Conservation (phyloP, 2,888 invertebrate genomes). For the Cyclophora albipunctata region DNA sequence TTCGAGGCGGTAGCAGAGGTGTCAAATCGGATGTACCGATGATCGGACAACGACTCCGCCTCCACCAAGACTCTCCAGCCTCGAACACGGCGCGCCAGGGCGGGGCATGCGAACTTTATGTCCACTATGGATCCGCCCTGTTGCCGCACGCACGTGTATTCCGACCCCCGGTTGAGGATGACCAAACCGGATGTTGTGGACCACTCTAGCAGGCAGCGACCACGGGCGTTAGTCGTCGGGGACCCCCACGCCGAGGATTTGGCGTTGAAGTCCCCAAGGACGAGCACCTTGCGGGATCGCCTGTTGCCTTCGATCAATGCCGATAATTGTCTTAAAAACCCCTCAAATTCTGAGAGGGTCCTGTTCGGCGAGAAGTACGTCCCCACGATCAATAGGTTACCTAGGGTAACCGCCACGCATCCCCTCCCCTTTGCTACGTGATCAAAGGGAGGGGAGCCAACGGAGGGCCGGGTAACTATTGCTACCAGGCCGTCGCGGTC, state of each 20-base stretch:
- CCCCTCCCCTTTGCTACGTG: constrained; percentile 6
- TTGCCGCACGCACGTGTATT: no score
- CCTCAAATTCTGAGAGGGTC: constrained; percentile 15
- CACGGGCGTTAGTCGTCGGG: no score
- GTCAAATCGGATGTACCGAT: no score
- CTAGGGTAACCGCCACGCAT: constrained; percentile 4
- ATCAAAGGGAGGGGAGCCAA: constrained; percentile 3
- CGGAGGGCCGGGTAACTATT: background rate
- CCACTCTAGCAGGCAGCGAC: no score
- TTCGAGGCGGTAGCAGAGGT: no score
- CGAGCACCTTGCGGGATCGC: constrained; percentile 1
- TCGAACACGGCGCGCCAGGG: no score
- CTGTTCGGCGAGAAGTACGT: constrained; percentile 20
- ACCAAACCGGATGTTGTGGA: no score
- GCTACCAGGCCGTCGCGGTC: background rate
- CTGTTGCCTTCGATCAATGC: background rate
- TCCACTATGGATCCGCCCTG: no score
- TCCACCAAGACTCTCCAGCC: no score
- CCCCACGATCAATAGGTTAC: constrained; percentile 5
- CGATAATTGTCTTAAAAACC: background rate
- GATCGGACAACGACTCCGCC: no score
- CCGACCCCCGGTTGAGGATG: no score
- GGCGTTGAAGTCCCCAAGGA: constrained; percentile 12
- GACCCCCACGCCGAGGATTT: constrained; percentile 17
- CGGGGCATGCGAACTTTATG: no score